These are phyloP conservation scores for Epinephelus moara DNA, from an alignment of 2,113 vertebrate genomes.

Conservation along the genomic window DNA sequence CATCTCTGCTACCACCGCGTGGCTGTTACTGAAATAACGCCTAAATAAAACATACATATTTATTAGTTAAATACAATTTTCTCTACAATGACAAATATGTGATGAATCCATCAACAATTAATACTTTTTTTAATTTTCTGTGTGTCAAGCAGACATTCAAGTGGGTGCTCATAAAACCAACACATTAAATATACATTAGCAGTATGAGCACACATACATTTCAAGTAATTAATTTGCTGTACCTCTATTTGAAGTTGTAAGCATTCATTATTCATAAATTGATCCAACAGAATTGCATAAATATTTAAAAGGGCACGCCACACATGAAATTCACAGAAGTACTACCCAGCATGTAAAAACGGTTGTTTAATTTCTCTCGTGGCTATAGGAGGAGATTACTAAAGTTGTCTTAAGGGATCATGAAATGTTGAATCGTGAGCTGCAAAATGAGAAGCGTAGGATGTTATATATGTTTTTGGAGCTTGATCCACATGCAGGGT, in stretches of 20 bases:
- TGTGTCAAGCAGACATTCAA: not conserved
- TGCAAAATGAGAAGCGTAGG: not conserved
- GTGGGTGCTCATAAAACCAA: not conserved
- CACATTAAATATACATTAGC: not conserved
- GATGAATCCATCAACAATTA: not conserved
- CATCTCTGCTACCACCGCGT: conserved; percentile 68
- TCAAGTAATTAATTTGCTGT: not conserved
- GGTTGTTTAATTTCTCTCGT: not conserved
- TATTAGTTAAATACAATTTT: not conserved
- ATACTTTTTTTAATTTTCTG: not conserved
- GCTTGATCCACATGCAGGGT: not conserved
- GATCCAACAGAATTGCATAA: not conserved
- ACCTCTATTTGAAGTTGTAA: not conserved
- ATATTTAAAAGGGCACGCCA: not conserved
- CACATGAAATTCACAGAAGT: not conserved
- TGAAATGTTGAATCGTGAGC: not conserved
- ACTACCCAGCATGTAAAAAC: not conserved
- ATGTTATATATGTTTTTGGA: not conserved
- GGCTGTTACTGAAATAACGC: conserved; percentile 30
- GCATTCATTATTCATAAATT: not conserved
- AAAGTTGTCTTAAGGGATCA: not conserved
- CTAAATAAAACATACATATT: not conserved
- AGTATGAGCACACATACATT: not conserved
- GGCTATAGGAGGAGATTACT: not conserved
- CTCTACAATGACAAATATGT: not conserved